Evolutionary conservation across 2,797 vertebrate species (phyloP).

Genomic region (Orestias chungarensis): DNA sequence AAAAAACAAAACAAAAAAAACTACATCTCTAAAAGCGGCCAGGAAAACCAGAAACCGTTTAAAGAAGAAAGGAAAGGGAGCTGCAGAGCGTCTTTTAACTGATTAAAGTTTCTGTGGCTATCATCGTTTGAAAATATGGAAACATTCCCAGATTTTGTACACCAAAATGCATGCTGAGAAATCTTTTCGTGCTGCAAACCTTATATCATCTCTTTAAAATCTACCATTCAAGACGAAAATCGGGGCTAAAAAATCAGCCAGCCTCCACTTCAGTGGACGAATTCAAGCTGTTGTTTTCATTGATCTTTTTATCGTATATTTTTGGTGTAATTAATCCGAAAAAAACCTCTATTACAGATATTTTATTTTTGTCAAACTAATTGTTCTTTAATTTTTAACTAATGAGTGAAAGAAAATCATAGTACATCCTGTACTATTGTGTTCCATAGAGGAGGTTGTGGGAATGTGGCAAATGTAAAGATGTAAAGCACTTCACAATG

Average conservation of each 20-base stretch:
- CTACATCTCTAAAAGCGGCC: slow-evolving; percentile 64
- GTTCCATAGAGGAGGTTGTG: too few species aligned
- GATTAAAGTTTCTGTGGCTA: slow-evolving; percentile 27
- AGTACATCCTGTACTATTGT: too few species aligned
- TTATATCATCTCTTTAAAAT: not conserved
- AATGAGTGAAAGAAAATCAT: too few species aligned
- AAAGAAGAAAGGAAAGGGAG: slow-evolving; percentile 22
- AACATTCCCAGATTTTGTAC: not conserved
- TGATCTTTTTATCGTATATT: not conserved
- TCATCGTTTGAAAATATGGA: not conserved
- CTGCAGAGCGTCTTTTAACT: slow-evolving; percentile 31
- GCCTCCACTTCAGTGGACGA: not conserved
- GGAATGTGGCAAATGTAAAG: not conserved
- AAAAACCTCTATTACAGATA: not conserved
- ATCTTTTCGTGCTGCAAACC: not conserved
- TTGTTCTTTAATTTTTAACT: too few species aligned
- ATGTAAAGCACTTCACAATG: not conserved
- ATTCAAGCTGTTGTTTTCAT: not conserved
- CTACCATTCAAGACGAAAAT: not conserved
- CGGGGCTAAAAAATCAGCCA: not conserved
- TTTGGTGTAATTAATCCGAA: not conserved
- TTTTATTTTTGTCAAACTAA: too few species aligned
- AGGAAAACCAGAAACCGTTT: slow-evolving; percentile 69
- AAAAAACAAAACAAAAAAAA: too few species aligned
- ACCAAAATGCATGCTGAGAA: not conserved